phyloP scores from a whole-genome alignment of 1,140 invertebrate genomes.

The Bombus sylvicola region DNA sequence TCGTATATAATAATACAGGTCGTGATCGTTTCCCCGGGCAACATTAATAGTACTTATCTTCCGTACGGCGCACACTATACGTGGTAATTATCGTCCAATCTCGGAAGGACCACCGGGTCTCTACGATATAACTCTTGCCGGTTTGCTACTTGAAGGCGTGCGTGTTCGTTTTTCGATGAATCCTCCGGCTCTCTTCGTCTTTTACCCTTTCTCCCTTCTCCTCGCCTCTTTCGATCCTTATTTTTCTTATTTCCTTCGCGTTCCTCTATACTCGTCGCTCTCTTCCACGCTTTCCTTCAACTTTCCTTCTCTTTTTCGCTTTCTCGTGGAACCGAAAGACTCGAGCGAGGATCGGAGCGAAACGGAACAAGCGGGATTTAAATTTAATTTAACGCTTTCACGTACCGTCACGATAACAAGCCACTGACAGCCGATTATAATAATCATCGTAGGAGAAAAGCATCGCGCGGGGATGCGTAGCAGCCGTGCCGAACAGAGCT shows the following conservation, averaged over 20 bases:
- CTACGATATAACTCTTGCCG: constrained; percentile 68
- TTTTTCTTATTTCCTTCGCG: neutral
- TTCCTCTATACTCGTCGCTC: neutral
- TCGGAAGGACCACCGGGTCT: constrained; percentile 65
- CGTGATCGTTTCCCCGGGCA: constrained; percentile 62
- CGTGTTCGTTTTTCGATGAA: constrained; percentile 49
- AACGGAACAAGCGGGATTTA: constrained; percentile 40
- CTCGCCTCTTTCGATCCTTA: neutral
- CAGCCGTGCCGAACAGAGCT: constrained; percentile 45
- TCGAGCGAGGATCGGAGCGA: neutral
- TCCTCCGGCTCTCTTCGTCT: neutral
- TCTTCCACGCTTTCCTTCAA: neutral
- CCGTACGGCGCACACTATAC: constrained; percentile 59
- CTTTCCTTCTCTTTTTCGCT: neutral
- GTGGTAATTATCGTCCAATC: constrained; percentile 71
- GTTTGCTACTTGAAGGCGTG: constrained; percentile 66
- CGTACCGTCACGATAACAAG: constrained; percentile 65
- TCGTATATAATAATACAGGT: constrained; percentile 68
- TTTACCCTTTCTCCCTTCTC: neutral
- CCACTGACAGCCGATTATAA: constrained; percentile 70
- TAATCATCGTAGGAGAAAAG: constrained; percentile 64
- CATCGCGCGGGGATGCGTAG: constrained; percentile 30
- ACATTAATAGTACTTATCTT: constrained; percentile 71
- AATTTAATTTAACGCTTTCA: constrained; percentile 71
- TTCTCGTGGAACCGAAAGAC: neutral